Evolutionary conservation across 1,140 invertebrate genomes (phyloP).

Genomic region (Drosophila jambulina): DNA sequence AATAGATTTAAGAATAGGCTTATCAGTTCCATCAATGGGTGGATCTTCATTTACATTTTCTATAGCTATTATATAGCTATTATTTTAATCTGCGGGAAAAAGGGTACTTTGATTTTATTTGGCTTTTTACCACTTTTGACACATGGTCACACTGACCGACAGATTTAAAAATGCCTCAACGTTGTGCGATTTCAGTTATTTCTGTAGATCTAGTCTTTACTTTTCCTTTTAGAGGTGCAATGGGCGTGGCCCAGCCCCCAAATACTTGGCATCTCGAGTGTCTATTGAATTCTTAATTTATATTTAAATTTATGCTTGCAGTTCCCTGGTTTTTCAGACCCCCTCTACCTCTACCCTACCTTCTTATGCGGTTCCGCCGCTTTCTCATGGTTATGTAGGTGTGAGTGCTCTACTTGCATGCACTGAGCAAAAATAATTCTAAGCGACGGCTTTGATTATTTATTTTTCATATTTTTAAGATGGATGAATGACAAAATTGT

Average conservation of each 20-base stretch:
- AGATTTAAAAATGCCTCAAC: conserved; percentile 1
- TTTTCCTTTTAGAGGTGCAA: conserved; percentile 4
- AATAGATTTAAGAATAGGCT: too few relatives aligned
- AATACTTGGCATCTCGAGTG: conserved; percentile 38
- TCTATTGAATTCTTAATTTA: conserved; percentile 44
- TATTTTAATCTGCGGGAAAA: too few relatives aligned
- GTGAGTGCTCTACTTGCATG: conserved; percentile 72
- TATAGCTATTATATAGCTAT: too few relatives aligned
- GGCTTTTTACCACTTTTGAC: too few relatives aligned
- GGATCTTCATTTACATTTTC: too few relatives aligned
- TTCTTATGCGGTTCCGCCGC: conserved; percentile 7
- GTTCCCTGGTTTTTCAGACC: conserved; percentile 29
- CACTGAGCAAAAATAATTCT: not conserved
- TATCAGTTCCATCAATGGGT: too few relatives aligned
- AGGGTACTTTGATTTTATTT: too few relatives aligned
- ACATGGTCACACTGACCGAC: conserved; percentile 1
- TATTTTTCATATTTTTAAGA: not conserved
- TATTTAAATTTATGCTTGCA: conserved; percentile 49
- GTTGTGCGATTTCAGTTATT: not conserved
- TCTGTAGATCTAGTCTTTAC: not conserved
- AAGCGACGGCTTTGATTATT: too few relatives aligned
- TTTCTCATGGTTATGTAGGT: conserved; percentile 33
- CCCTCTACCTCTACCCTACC: conserved; percentile 2
- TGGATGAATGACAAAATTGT: too few relatives aligned
- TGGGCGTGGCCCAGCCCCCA: conserved; percentile 15